Evolutionary conservation across 2,113 vertebrate species (phyloP), one percentile per base, ranked within the genome.

Genomic region (Panurus biarmicus): DNA sequence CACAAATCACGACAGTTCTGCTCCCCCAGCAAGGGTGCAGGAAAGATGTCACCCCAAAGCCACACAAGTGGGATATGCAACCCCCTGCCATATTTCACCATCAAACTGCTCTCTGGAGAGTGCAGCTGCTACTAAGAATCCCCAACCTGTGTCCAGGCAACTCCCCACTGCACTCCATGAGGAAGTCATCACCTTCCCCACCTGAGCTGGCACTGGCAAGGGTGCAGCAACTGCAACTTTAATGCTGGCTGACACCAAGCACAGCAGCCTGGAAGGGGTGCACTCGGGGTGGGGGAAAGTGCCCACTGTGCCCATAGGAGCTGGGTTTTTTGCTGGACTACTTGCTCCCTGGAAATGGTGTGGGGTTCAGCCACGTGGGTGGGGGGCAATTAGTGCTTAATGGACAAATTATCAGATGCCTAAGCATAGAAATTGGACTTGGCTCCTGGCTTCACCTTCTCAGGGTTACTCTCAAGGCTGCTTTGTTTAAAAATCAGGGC

Each of bases 241-340:
- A 60, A 33, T 15, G 12, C 10, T 72, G 45, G 26, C 42, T 24
- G 22, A 51, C 44, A 0, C 15, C 0, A 2, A 38, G 57, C 2
- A 18, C 54, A 66, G 51, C 53, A 56, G 40, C 45, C 22, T 48
- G 38, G 11, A 38, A 8, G 12, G 20, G 9, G 11, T n/a, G 47
- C 0, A 0, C 36, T 50, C 0, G 0, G 48, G n/a, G 5, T 2
- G 1, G 14, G 8, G 25, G 15, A 6, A 69, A 57, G 75, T 69
- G 70, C 13, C 25, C 50, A 38, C 26, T 0, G 0, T 19, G 20
- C 53, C 35, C 5, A 1, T 20, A 40, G 50, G 50, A 69, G 58
- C n/a, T 1, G 1, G 7, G 11, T 25, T 73, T 64, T 73, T 40
- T 29, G 50, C 50, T 29, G n/a, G 26, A 47, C 40, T 45, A 14